Conservation (phyloP, 2,113 vertebrate genomes). For the Ploceus nigricollis region DNA sequence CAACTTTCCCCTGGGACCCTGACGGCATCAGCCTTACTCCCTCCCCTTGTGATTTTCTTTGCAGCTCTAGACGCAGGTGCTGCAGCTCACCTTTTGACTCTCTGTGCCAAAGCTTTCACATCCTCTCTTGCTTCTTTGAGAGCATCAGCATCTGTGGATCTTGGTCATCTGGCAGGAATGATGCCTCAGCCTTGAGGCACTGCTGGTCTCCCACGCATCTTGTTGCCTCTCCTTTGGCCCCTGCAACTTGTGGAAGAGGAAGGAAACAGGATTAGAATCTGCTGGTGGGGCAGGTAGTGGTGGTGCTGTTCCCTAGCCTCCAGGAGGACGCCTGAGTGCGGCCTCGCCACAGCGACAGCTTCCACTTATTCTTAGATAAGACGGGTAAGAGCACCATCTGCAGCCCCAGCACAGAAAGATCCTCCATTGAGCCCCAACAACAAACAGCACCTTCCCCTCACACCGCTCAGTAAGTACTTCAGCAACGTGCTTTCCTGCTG, state of each 20-base stretch:
- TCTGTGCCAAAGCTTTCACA: background rate
- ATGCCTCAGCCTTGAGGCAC: background rate
- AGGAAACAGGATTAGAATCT: background rate
- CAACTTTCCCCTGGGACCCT: background rate
- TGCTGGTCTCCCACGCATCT: rapidly evolving
- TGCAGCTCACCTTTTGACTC: background rate
- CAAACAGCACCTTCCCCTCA: background rate
- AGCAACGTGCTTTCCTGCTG: rapidly evolving
- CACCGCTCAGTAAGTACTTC: conserved; percentile 54
- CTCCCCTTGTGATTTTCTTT: background rate
- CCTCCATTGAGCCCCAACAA: background rate
- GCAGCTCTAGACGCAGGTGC: background rate
- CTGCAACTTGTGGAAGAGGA: background rate
- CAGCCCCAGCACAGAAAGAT: background rate
- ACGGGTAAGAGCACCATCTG: background rate
- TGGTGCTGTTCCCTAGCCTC: background rate
- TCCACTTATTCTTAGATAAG: conserved; percentile 67
- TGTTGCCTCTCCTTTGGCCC: background rate
- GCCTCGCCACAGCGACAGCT: conserved; percentile 60
- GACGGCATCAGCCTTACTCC: background rate
- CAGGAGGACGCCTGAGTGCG: background rate
- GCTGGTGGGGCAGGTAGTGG: background rate
- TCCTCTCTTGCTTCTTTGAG: background rate
- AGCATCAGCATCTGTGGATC: background rate
- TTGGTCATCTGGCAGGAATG: background rate